These are phyloP conservation scores for Dendrocopos noguchii DNA, from an alignment of 2,113 vertebrate species.

Conservation along the genomic window DNA sequence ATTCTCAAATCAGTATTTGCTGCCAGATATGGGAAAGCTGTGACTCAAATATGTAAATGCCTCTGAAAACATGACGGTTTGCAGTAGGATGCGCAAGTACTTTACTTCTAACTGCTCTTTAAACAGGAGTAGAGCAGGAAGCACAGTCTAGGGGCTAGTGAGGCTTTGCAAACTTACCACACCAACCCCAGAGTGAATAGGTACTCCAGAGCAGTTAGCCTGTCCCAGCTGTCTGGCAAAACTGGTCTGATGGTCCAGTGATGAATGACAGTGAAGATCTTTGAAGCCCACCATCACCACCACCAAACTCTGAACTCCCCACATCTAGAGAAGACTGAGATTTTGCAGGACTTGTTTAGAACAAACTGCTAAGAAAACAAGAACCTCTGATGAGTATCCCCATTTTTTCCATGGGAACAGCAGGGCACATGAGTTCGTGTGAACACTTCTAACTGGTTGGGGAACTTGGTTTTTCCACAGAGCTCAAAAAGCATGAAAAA, in stretches of 20 bases:
- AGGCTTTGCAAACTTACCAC: not conserved
- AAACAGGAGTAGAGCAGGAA: not conserved
- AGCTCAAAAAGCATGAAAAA: not conserved
- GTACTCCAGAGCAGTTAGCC: not conserved
- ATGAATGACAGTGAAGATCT: not conserved
- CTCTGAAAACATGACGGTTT: constrained; percentile 45
- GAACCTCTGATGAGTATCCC: not conserved
- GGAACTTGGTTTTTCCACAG: constrained; percentile 6
- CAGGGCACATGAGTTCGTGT: not conserved
- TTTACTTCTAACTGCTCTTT: not conserved
- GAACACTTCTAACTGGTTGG: not conserved
- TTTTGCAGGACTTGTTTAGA: not conserved
- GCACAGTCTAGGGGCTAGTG: not conserved
- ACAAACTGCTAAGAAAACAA: not conserved
- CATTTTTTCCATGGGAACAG: not conserved
- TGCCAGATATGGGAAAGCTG: constrained; percentile 52
- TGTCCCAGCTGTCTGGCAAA: not conserved
- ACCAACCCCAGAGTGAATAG: not conserved
- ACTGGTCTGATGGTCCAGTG: not conserved
- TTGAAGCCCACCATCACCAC: not conserved
- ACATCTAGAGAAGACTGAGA: not conserved
- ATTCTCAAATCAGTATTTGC: constrained; percentile 8
- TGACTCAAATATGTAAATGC: constrained; percentile 52
- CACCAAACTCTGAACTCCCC: not conserved
- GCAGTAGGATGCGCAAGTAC: not conserved